Conservation (phyloP, 1,140 invertebrate genomes). For the Euura saliciscinereae region DNA sequence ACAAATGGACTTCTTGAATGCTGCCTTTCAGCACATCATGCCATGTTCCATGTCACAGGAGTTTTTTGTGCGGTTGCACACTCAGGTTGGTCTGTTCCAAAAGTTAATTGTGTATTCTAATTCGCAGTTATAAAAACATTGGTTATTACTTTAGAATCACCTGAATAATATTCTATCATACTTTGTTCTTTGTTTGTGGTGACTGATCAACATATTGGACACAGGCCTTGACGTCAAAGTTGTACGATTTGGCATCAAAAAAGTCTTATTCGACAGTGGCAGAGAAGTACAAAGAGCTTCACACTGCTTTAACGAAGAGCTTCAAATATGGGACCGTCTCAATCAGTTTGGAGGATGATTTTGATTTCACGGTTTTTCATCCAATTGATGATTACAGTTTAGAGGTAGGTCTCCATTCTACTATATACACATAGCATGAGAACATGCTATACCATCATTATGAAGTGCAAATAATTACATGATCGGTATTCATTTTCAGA, state of each 20-base stretch:
- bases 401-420: slow-evolving; percentile 55
- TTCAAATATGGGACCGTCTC: slow-evolving; percentile 56
- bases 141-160: too few relatives aligned
- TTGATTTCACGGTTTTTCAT: slow-evolving; percentile 60
- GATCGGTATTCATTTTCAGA: slow-evolving; percentile 55
- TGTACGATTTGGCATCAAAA: slow-evolving; percentile 58
- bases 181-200: slow-evolving; percentile 20
- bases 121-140: too few relatives aligned
- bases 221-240: slow-evolving; percentile 39
- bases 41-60: too few relatives aligned
- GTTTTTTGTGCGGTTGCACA: too few relatives aligned
- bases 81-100: slow-evolving; percentile 25
- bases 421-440: too few relatives aligned
- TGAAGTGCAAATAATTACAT: slow-evolving; percentile 41
- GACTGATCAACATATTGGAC: slow-evolving; percentile 43
- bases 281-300: slow-evolving; percentile 51
- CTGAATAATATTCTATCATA: neutral
- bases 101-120: slow-evolving; percentile 31
- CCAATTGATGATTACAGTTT: slow-evolving; percentile 62
- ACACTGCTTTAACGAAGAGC: slow-evolving; percentile 39
- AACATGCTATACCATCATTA: slow-evolving; percentile 44
- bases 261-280: slow-evolving; percentile 51
- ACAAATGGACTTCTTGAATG: too few relatives aligned
- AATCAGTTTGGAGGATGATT: slow-evolving; percentile 59
- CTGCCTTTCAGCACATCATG: too few relatives aligned